Evolutionary conservation across 2,113 vertebrate species (phyloP), one percentile per base, ranked within the genome.

Genomic region (Eulemur rufifrons): DNA sequence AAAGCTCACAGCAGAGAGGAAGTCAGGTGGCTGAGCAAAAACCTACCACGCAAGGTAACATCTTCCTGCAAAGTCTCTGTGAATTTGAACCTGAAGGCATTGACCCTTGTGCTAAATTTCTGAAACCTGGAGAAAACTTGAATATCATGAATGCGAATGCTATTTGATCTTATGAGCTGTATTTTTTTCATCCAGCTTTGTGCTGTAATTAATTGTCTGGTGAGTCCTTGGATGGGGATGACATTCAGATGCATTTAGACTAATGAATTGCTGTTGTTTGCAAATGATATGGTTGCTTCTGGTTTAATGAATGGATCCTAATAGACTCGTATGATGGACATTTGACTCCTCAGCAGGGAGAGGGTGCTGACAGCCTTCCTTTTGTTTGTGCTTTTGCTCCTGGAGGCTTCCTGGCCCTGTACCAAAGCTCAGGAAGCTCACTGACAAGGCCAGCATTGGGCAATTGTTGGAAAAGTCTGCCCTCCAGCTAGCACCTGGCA

Each of bases 191-290:
- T 78, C 86, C 77, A 92, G 89, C 97, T 98, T 97, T 96, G 82
- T 47, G 95, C 91, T 96, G 37, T 98, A 98, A 98, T 98, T 98
- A 98, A 98, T 97, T 96, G 97, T 98, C 97, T 82, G 82, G 91
- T 97, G 95, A 98, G 98, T 96, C 96, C 78, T 98, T 96, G 85
- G 90, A 94, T 96, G 77, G 94, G 81, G 97, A 97, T 95, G 98
- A 97, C 96, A 95, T 96, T 88, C 93, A 95, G 86, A 83, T 74
- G 92, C 13, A 0, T 84, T 97, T 94, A 97, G 83, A 97, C 91
- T 93, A 97, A 97, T 97, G 94, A 96, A 96, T 78, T 92, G 84
- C 80, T 94, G 97, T 98, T 94, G 97, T 98, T 98, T 97, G 96
- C 78, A 97, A 98, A 98, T 96, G 97, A 98, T 97, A 97, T 80